Base-by-base conservation (phyloP, 2,797 vertebrate species). In the Anas flavirostris region DNA sequence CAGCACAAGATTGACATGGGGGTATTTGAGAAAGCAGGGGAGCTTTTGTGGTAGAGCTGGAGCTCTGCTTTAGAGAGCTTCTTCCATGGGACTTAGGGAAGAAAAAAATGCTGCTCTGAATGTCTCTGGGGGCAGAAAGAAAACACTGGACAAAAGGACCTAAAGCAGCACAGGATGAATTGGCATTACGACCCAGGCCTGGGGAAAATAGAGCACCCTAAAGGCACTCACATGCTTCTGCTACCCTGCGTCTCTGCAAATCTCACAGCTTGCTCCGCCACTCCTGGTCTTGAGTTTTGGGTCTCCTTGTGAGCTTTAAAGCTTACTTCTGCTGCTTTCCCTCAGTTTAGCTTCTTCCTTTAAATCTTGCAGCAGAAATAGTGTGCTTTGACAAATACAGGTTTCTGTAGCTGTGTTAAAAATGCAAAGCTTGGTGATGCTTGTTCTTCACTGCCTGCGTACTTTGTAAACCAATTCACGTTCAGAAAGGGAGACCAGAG, bases 301-400 rank as follows among this genome's bases (percentile, higher is more conserved):
- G 11, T 82, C 68, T 82, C 64, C 53, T 64, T 77, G 56, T 1
- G 3, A 92, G 87, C 82, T 91, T 17, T 78, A 66, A 91, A 94
- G 82, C 77, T 84, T 63, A 82, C 11, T 92, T 70, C 77, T 76
- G 15, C 88, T 88, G 41, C 70, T 86, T 91, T 69, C 73, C 59
- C 79, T 78, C 73, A 18, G 31, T 56, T 56, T 87, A 85, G 50
- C 58, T 77, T 91, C 75, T 85, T 93, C 41, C 73, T 91, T 93
- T 89, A 93, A 94, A 91, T 93, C 91, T 92, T 81, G 33, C 37
- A 37, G 80, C 87, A 93, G 82, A 94, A 78, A 92, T 88, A 84
- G 62, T 35, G 10, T 28, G 31, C 82, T 94, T 94, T 93, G 87
- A 82, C 73, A 94, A 86, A 92, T 78, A 46, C 70, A 16, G 67